A percentile compares a stretch with the other conserved stretches of the same genome.
Evolutionary conservation across 2,113 vertebrate genomes (phyloP).

Genomic region (Cololabis saira): DNA sequence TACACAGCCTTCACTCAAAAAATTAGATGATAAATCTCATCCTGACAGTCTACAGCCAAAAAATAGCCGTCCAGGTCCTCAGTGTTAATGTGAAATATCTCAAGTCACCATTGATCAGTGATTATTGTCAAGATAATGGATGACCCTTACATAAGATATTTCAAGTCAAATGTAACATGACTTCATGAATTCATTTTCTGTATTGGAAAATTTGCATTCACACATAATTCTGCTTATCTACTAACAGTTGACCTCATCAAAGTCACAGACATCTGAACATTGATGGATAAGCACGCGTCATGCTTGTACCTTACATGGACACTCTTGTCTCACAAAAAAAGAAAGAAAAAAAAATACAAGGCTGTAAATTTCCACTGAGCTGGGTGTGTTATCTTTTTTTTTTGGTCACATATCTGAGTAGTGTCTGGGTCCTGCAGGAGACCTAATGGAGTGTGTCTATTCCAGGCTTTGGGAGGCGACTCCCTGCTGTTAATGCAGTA

Average conservation of each 20-base stretch:
- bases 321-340: background rate
- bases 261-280: background rate
- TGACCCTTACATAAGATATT: conserved; percentile 3
- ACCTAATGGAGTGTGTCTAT: conserved; percentile 73
- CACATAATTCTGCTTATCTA: too few species aligned
- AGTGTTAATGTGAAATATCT: conserved; percentile 29
- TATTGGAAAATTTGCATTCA: background rate
- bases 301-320: background rate
- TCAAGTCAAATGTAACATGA: conserved; percentile 7
- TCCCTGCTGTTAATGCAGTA: conserved; percentile 65
- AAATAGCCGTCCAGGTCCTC: conserved; percentile 41
- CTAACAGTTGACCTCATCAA: background rate
- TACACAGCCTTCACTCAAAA: conserved; percentile 58
- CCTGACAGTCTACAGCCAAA: conserved; percentile 18
- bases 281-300: background rate
- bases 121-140: background rate
- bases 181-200: background rate
- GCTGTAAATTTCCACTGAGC: conserved; percentile 14
- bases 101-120: conserved; percentile 8
- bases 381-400: conserved; percentile 12
- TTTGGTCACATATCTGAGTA: conserved; percentile 33
- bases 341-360: background rate
- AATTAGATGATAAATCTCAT: conserved; percentile 61
- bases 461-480: conserved; percentile 59
- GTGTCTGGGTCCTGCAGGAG: conserved; percentile 54